A percentile compares a stretch with the other conserved stretches of the same genome.
phyloP scores from a whole-genome alignment of 2,113 vertebrate species.

The Esox niger region DNA sequence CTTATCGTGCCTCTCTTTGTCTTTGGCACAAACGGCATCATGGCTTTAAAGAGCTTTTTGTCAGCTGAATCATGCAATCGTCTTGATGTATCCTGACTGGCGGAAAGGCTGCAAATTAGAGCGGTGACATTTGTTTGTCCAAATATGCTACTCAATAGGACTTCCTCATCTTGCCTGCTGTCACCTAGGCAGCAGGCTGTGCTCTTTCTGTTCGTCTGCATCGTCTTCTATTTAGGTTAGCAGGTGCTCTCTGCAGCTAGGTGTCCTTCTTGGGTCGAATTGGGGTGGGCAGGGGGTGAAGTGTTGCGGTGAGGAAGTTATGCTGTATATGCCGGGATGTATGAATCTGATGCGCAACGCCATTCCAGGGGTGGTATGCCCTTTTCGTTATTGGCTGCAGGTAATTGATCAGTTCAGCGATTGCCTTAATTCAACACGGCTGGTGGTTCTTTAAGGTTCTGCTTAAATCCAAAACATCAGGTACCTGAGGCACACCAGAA shows the following conservation, averaged over 20 bases:
- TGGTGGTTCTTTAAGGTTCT: too few relatives aligned
- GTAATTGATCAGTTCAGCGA: too few relatives aligned
- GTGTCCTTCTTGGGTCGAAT: conserved; percentile 32
- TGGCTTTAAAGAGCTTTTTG: background rate
- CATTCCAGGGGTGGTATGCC: too few relatives aligned
- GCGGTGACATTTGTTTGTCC: background rate
- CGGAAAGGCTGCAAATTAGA: background rate
- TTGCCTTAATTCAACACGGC: too few relatives aligned
- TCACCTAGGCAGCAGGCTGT: conserved; percentile 27
- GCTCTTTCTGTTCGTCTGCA: conserved; percentile 7
- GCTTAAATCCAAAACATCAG: too few relatives aligned
- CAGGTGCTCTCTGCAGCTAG: conserved; percentile 56
- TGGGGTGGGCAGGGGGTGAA: conserved; percentile 46
- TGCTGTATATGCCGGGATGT: conserved; percentile 16
- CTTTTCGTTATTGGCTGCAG: too few relatives aligned
- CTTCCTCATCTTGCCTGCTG: background rate
- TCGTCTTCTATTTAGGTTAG: conserved; percentile 17
- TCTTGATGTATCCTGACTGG: background rate
- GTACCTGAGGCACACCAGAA: too few relatives aligned
- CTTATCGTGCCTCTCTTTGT: background rate
- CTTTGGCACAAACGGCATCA: background rate
- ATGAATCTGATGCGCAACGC: conserved; percentile 12
- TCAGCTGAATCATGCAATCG: background rate
- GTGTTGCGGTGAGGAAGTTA: conserved; percentile 36
- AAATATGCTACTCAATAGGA: background rate